A percentile compares a stretch with the other conserved stretches of the same genome.
Conservation (phyloP, 1,140 invertebrate species). For the Eriosoma lanigerum region DNA sequence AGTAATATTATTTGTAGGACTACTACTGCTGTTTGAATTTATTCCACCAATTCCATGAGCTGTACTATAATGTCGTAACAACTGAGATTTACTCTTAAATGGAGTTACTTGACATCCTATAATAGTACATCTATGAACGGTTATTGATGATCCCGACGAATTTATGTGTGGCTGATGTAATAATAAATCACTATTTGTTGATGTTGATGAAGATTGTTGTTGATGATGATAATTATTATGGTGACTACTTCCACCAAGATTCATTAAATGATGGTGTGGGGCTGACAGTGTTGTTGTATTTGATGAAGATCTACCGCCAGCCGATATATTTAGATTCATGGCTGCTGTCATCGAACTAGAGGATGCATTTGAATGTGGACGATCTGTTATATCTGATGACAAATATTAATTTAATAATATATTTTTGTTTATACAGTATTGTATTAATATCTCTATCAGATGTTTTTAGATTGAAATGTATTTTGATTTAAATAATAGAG, state of each 20-base stretch:
- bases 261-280: constrained; percentile 12
- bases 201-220: neutral
- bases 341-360: neutral
- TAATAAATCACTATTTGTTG: neutral
- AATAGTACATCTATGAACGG: constrained; percentile 78
- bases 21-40: constrained; percentile 19
- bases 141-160: neutral
- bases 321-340: constrained; percentile 5
- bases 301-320: neutral
- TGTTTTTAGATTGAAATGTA: too few species aligned
- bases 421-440: too few species aligned
- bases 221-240: constrained; percentile 4
- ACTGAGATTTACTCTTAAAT: constrained; percentile 88
- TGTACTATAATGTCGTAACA: constrained; percentile 88
- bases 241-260: neutral
- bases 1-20: neutral
- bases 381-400: neutral
- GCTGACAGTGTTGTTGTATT: neutral
- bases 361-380: neutral
- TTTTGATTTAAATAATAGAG: too few species aligned
- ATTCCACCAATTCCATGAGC: constrained; percentile 73
- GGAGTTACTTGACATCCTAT: constrained; percentile 84
- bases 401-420: neutral
- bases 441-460: too few species aligned
- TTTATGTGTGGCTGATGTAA: constrained; percentile 32